Conservation (phyloP, 1,140 invertebrate genomes). For the Stegodyphus dumicola region DNA sequence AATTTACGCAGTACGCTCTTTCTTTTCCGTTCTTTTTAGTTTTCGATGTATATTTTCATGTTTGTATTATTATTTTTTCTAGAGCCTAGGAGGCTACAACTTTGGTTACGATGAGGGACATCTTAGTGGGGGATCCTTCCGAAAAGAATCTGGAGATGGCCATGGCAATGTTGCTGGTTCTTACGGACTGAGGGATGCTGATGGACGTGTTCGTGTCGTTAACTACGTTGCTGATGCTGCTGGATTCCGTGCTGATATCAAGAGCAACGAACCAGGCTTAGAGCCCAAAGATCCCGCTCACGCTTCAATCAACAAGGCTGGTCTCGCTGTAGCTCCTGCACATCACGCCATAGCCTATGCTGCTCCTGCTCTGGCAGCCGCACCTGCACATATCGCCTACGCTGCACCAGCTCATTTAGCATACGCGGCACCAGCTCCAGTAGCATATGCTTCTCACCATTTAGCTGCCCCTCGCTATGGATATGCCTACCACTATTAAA, state of each 20-base stretch:
- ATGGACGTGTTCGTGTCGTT: conserved; percentile 62
- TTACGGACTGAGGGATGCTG: conserved; percentile 23
- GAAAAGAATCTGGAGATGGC: conserved; percentile 60
- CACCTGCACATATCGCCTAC: neutral
- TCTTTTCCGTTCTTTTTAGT: too few relatives aligned
- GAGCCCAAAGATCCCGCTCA: conserved; percentile 62
- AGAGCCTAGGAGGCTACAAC: conserved; percentile 61
- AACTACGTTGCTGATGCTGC: neutral
- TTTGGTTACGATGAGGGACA: conserved; percentile 63
- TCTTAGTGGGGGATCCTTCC: conserved; percentile 63
- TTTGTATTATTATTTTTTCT: too few relatives aligned
- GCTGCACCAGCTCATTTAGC: neutral
- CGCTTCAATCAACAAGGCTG: conserved; percentile 38
- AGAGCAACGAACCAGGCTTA: conserved; percentile 62
- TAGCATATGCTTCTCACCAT: conserved; percentile 4
- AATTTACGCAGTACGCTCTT: too few relatives aligned
- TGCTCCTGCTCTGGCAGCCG: conserved; percentile 60
- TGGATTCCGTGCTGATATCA: too few relatives aligned
- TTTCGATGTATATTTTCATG: too few relatives aligned
- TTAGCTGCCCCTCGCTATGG: conserved; percentile 17
- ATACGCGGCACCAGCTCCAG: conserved; percentile 43
- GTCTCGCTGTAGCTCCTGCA: conserved; percentile 24
- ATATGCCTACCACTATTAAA: conserved; percentile 41
- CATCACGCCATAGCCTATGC: neutral
- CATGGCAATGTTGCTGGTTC: conserved; percentile 61